Evolutionary conservation across 2,113 vertebrate species (phyloP), one percentile per base, ranked within the genome.

Genomic region (Carollia perspicillata): DNA sequence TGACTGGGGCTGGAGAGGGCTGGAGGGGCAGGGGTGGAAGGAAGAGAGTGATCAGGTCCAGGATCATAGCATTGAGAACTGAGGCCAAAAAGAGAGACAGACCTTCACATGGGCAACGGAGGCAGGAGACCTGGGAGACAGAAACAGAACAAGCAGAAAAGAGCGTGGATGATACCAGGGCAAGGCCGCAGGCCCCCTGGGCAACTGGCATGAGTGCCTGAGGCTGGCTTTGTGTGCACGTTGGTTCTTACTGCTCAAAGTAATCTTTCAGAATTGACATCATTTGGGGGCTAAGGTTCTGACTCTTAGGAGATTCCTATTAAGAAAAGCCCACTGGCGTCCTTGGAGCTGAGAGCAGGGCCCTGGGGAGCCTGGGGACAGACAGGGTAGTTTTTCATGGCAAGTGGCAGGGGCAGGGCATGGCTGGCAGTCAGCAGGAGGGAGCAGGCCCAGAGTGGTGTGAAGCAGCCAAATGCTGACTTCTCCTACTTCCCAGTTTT

Each of bases 231-330:
- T 69, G 35, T 68, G 78, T 33, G 28, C 20, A 44, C 63, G 5
- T 55, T 68, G 17, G 8, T 81, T 92, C 66, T 88, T 79, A 71
- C 44, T 96, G 53, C 30, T 77, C 37, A 22, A 72, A 92, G 84
- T 89, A 51, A 85, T 47, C 47, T 85, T 95, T 96, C 66, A 90
- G 85, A 74, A 28, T 86, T 96, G 94, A 84, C 66, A 72, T 87
- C 66, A 68, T 58, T 79, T 66, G 18, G 53, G 63, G 71, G 72
- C 79, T 83, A 84, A 95, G 53, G 5, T 51, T 63, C 80, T 81
- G 51, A 80, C 75, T 95, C 40, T 84, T 79, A 53, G 44, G 75
- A 84, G 79, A 83, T 65, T 88, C 49, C 68, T 95, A 22, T 85
- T 93, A 68, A 94, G 68, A 65, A 93, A 87, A 81, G 55, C 69